A percentile compares a stretch with the other conserved stretches of the same genome.
phyloP scores from a whole-genome alignment of 2,797 vertebrate species.

The Pseudomugil tenellus region DNA sequence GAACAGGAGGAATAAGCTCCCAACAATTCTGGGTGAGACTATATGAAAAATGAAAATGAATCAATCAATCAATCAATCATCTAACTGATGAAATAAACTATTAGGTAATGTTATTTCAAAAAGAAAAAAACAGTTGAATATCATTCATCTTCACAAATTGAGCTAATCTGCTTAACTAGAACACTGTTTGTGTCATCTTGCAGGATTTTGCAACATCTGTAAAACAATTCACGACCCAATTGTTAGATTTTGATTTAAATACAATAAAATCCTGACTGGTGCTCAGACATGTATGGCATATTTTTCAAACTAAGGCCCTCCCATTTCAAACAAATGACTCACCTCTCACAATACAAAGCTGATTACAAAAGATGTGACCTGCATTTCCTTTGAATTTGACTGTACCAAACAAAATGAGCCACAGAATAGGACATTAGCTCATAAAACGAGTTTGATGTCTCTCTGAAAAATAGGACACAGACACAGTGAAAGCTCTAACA shows the following conservation, averaged over 20 bases:
- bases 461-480: slow-evolving; percentile 16
- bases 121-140: neutral
- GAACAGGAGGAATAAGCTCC: no score
- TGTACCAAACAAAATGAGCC: neutral
- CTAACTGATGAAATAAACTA: no score
- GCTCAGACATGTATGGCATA: neutral
- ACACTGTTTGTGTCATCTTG: neutral
- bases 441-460: slow-evolving; percentile 13
- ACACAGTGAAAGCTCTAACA: slow-evolving; percentile 16
- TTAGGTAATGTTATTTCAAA: no score
- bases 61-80: no score
- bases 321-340: neutral
- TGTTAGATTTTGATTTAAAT: neutral
- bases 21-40: no score
- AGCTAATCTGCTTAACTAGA: neutral
- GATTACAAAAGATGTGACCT: neutral
- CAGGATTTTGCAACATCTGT: neutral
- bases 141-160: neutral
- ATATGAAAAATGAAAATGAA: no score
- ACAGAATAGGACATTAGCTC: slow-evolving; percentile 9
- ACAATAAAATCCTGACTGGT: neutral
- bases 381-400: neutral
- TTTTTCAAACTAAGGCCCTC: neutral
- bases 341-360: neutral
- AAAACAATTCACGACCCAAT: neutral